Evolutionary conservation across 2,797 vertebrate species (phyloP), one percentile per base, ranked within the genome.

Genomic region (Anomalospiza imberbis): DNA sequence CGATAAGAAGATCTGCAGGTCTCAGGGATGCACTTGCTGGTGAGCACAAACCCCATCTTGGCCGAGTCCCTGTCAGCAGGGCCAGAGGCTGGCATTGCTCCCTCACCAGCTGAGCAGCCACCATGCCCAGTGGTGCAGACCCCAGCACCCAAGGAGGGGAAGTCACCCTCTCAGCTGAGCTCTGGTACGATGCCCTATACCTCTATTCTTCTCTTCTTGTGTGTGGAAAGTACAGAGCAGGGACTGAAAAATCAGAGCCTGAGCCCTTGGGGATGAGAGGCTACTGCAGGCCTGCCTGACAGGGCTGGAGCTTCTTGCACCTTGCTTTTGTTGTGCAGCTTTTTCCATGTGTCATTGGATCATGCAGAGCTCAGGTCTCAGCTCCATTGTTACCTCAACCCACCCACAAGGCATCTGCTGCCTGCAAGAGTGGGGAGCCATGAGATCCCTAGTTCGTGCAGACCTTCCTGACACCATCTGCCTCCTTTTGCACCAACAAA

Each of bases 181-280:
- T 63, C 38, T 85, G 38, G 1, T 71, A 10, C 10, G 4, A 4
- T 73, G 55, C 10, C 6, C 12, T n/a, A 19, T 8, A 26, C 4
- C 7, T 62, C 17, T 28, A 2, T 76, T 26, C 36, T 58, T 62
- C 10, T 68, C 31, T 9, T 22, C 9, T 28, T 77, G 3, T 80
- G 36, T 68, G 40, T 11, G 6, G 36, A 34, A 54, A 25, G 25
- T 13, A 55, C 29, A 22, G 18, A 38, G 40, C 18, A 31, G 11
- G 9, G 28, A 4, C 48, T 77, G 40, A 67, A 36, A 9, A 20
- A 10, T 57, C 22, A 53, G 25, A 44, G 12, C 34, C 26, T 63
- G 17, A 31, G 10, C 14, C 17, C 12, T n/a, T 5, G 4, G 12
- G 19, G 19, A 29, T 2, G 1, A 38, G 17, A 9, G 5, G 15